phyloP scores from a whole-genome alignment of 2,888 invertebrate genomes.

The Azorinus chamasolen region DNA sequence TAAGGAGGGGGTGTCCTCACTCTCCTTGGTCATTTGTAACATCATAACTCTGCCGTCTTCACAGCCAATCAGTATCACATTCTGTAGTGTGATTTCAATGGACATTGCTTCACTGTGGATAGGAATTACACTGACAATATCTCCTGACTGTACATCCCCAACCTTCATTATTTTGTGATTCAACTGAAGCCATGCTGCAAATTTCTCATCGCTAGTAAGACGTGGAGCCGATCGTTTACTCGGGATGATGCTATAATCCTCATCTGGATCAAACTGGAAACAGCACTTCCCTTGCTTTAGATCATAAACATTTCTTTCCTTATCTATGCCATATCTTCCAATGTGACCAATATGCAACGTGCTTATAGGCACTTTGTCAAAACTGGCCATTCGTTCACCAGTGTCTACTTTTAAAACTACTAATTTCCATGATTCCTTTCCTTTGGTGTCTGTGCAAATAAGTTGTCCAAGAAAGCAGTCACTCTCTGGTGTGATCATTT shows the following conservation, averaged over 20 bases:
- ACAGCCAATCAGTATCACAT: constrained; percentile 67
- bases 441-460: constrained; percentile 36
- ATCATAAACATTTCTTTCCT: constrained; percentile 60
- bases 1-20: neutral
- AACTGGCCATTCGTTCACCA: constrained; percentile 41
- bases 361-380: constrained; percentile 36
- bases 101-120: constrained; percentile 70
- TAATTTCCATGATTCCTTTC: constrained; percentile 53
- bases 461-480: constrained; percentile 53
- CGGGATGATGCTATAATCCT: constrained; percentile 45
- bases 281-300: constrained; percentile 53
- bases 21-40: constrained; percentile 58
- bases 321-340: constrained; percentile 68
- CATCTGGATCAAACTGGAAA: constrained; percentile 66
- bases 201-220: constrained; percentile 61
- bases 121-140: constrained; percentile 60
- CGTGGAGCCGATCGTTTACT: constrained; percentile 50
- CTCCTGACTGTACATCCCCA: constrained; percentile 49
- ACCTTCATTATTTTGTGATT: constrained; percentile 62
- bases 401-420: constrained; percentile 56
- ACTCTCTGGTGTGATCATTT: constrained; percentile 50
- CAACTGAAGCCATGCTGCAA: constrained; percentile 64
- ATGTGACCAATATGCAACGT: constrained; percentile 34
- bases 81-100: constrained; percentile 59
- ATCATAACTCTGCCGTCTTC: constrained; percentile 75